Base-by-base conservation (phyloP, 2,888 invertebrate genomes). In the Pilophorus perplexus region DNA sequence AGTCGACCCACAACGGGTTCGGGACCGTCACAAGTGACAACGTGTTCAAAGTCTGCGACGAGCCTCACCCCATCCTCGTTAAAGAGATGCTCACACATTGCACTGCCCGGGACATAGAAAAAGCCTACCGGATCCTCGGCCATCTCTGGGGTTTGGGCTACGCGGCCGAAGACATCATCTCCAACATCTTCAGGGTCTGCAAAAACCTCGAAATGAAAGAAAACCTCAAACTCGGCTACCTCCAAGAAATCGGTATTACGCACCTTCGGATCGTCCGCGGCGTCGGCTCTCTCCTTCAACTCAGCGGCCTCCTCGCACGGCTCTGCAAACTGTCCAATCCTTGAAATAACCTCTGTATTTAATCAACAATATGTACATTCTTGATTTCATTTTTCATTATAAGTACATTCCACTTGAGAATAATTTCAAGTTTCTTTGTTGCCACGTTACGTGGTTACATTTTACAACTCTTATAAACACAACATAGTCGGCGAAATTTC, bases 31-130 rank as follows among this genome's bases (percentile, higher is more conserved):
- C 87, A 71, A 86, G 90, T 55, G 89, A 90, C 72, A 93, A 96
- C 80, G 99, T 99, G 18, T 98, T 97, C 77, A 96, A 95, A 83
- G 96, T 98, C 8, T 99, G 99, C 77, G 99, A 99, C 78, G 98
- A 99, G 78, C 99, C 99, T 0, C 98, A 98, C 80, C 99, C 99
- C 0, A 82, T 95, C 76, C 79, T 95, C 1, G 87, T 99, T 54
- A 89, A 90, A 77, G 86, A 88, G 74, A 96, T 98, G 95, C 79
- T 99, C 52, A 85, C 88, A 70, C 83, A 85, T 72, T 98, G 98
- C 78, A 79, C 84, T 0, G 80, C 84, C 62, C 88, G 88, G 42
- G 88, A 95, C 74, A 86, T 96, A 68, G 87, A 89, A 68, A 88
- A 88, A 72, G 92, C 96, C 0, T 93, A 90, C 75, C 74, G 89